Conservation (phyloP, 1,140 invertebrate species). For the Cotesia typhae region DNA sequence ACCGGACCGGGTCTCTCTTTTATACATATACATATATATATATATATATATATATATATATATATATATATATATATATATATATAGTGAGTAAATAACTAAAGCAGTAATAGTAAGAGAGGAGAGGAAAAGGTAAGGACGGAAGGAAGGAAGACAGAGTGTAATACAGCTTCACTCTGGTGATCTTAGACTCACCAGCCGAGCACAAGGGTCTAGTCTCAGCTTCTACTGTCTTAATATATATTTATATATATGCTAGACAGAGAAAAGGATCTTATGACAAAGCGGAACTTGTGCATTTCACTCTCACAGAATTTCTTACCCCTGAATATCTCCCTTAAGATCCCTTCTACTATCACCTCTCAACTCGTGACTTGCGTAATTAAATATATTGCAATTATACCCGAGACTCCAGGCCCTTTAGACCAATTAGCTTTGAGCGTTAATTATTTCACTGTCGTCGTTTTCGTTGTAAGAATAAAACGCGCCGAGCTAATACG, state of each 20-base stretch:
- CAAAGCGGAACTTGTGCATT: conserved; percentile 20
- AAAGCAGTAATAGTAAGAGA: conserved; percentile 12
- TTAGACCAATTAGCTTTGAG: conserved; percentile 41
- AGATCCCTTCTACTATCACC: background rate
- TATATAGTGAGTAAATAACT: background rate
- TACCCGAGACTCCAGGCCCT: conserved; percentile 14
- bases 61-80: too few species aligned
- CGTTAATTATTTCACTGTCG: conserved; percentile 36
- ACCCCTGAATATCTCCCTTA: background rate
- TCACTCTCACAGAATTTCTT: conserved; percentile 4
- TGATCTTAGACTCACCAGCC: too few species aligned
- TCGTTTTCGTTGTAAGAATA: too few species aligned
- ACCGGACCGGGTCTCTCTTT: background rate
- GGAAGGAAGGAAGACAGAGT: conserved; percentile 31
- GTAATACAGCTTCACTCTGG: conserved; percentile 8
- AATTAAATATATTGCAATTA: conserved; percentile 38
- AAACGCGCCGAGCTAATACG: too few species aligned
- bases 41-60: too few species aligned
- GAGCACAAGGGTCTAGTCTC: background rate
- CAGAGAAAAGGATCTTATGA: conserved; percentile 19
- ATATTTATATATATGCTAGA: background rate
- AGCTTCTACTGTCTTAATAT: too few species aligned
- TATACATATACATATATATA: conserved; percentile 7
- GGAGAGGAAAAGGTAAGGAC: conserved; percentile 22
- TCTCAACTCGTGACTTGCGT: conserved; percentile 22